Percentiles rank a stretch among this genome's conserved stretches.
Evolutionary conservation across 1,140 invertebrate genomes (phyloP).

Genomic region (Aphaenogaster rudis): DNA sequence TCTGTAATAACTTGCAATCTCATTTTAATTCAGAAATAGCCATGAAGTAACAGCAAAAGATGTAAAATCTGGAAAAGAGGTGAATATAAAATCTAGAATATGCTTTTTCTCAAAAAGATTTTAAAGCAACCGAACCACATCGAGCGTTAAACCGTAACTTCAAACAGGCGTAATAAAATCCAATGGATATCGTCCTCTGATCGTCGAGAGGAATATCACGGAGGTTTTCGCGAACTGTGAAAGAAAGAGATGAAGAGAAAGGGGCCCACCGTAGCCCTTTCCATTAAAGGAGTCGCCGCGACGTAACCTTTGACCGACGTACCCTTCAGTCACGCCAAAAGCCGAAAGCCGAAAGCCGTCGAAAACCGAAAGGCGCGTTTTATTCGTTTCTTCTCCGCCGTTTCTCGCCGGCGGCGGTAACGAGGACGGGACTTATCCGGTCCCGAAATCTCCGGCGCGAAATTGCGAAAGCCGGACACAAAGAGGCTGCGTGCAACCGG

Average conservation of each 20-base stretch:
- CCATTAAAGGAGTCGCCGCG: conserved; percentile 10
- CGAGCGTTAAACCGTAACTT: conserved; percentile 32
- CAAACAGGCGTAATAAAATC: conserved; percentile 35
- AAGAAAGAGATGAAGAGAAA: background rate
- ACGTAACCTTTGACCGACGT: conserved; percentile 56
- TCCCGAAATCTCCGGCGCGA: conserved; percentile 43
- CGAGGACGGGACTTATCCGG: conserved; percentile 50
- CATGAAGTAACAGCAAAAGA: background rate
- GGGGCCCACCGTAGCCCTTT: background rate
- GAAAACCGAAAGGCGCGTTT: conserved; percentile 49
- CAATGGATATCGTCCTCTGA: conserved; percentile 20
- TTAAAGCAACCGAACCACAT: background rate
- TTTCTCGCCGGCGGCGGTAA: conserved; percentile 20
- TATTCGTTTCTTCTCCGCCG: background rate
- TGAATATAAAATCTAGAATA: background rate
- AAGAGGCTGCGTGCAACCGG: conserved; percentile 50
- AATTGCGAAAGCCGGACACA: conserved; percentile 57
- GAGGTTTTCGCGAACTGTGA: conserved; percentile 16
- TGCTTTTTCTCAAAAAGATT: background rate
- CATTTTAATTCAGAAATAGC: background rate
- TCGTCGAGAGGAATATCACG: conserved; percentile 21
- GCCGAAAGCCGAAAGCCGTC: conserved; percentile 38
- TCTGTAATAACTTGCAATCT: background rate
- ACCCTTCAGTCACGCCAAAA: conserved; percentile 45
- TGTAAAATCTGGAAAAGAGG: background rate